Evolutionary conservation across 37 sponge, comb jelly and placozoan species (phyloP), one percentile per base, ranked within the genome.

Genomic region (Ianthella basta): DNA sequence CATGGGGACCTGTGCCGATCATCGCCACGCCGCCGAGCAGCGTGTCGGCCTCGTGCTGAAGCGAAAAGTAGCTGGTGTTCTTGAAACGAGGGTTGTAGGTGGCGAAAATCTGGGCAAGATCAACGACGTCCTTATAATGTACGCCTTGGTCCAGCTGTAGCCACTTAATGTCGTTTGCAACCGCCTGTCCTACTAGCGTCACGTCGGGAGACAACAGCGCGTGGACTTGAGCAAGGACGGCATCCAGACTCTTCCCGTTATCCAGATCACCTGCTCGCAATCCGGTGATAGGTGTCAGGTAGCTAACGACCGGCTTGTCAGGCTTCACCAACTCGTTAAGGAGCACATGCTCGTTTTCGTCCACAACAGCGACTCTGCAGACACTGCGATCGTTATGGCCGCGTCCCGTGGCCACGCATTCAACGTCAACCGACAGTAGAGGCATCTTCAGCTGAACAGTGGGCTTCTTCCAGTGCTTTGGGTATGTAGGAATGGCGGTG

Each of bases 221-320:
- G 55, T 88, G 75, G 23, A 88, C 83, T 44, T 88, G 65, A 29
- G 75, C 35, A 5, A 88, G 32, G 19, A 88, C 88, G 38, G 44
- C 65, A 15, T 59, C 81, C 12, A 75, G 32, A 15, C 53, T 72
- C 66, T 82, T 54, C 0, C 53, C 83, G 38, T 39, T 3, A 13
- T 82, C 83, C 55, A 88, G 79, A 38, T 88, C 88, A 18, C 83
- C 79, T 60, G 13, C 29, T 19, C 83, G 53, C 12, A 88, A 32
- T 8, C 88, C 88, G 14, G 88, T 83, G 33, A 87, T 53, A 33
- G 87, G 87, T 0, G 88, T 88, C 40, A 88, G 88, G 83, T 88
- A 88, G 78, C 78, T 82, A 36, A 82, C 54, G 6, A 87, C 32
- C 32, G 82, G 74, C 40, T 69, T 56, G 0, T 82, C 82, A 27